These are phyloP conservation scores for Helobdella robusta DNA, from an alignment of 2,888 invertebrate genomes.

Conservation along the genomic window DNA sequence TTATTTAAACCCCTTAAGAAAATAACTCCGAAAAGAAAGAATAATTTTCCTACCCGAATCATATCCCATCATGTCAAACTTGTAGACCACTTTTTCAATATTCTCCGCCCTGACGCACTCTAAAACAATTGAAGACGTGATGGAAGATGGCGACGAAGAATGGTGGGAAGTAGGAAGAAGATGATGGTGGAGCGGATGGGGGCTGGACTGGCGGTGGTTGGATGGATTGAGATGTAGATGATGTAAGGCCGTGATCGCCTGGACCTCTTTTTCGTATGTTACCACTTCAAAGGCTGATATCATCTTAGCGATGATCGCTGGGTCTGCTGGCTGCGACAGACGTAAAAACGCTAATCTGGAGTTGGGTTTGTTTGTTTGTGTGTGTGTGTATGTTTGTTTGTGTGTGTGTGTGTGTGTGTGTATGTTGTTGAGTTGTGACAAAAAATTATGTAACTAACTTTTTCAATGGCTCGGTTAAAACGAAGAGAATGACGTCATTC, in stretches of 20 bases:
- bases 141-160: no score
- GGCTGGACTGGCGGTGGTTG: no score
- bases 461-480: no score
- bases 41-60: background rate
- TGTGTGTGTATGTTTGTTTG: no score
- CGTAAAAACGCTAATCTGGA: conserved; percentile 17
- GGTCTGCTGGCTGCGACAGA: background rate
- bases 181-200: no score
- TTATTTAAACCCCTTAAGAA: background rate
- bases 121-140: background rate
- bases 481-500: conserved; percentile 16
- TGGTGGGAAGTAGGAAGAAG: no score
- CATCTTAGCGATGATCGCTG: background rate
- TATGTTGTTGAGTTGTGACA: no score
- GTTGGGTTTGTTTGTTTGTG: no score
- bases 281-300: background rate
- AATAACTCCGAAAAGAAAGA: background rate
- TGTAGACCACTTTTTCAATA: conserved; percentile 10
- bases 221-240: background rate
- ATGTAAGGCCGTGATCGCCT: background rate
- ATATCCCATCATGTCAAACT: conserved; percentile 1
- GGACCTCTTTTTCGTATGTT: conserved; percentile 8
- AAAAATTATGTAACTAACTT: no score
- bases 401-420: no score
- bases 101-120: background rate